phyloP scores from a whole-genome alignment of 2,113 vertebrate species.

The Gymnogyps californianus region DNA sequence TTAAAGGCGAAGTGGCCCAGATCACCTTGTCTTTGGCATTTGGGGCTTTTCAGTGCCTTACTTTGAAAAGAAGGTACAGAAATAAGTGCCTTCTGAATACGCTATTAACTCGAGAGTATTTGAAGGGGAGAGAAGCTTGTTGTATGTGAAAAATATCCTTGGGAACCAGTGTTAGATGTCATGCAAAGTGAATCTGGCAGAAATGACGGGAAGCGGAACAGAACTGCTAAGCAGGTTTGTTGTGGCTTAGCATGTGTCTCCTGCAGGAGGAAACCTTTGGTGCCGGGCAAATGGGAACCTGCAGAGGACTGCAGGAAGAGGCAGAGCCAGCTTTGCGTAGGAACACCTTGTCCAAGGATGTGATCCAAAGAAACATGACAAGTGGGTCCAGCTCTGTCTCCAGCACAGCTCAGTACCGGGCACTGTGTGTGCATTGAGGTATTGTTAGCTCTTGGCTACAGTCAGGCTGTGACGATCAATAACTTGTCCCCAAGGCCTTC shows the following conservation, averaged over 20 bases:
- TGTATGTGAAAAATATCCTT: background rate
- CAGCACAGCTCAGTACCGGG: background rate
- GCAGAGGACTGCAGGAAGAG: background rate
- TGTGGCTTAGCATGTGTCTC: background rate
- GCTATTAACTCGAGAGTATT: background rate
- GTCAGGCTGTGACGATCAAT: background rate
- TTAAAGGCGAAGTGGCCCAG: background rate
- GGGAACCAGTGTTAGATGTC: background rate
- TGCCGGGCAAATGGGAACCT: background rate
- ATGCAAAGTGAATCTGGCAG: background rate
- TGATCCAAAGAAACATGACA: background rate
- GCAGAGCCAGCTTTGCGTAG: background rate
- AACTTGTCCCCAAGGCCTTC: background rate
- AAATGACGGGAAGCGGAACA: background rate
- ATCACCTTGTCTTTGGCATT: background rate
- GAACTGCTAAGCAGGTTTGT: background rate
- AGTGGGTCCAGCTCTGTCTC: background rate
- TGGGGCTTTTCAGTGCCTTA: background rate
- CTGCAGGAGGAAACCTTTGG: background rate
- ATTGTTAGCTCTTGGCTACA: background rate
- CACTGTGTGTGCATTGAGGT: accelerated
- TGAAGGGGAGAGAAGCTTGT: background rate
- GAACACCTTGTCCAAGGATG: background rate
- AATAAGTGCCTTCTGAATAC: background rate
- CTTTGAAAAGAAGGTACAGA: background rate